A percentile compares a stretch with the other conserved stretches of the same genome.
These are phyloP conservation scores for Oryzias sinensis DNA, from an alignment of 2,797 vertebrate genomes.

Conservation along the genomic window DNA sequence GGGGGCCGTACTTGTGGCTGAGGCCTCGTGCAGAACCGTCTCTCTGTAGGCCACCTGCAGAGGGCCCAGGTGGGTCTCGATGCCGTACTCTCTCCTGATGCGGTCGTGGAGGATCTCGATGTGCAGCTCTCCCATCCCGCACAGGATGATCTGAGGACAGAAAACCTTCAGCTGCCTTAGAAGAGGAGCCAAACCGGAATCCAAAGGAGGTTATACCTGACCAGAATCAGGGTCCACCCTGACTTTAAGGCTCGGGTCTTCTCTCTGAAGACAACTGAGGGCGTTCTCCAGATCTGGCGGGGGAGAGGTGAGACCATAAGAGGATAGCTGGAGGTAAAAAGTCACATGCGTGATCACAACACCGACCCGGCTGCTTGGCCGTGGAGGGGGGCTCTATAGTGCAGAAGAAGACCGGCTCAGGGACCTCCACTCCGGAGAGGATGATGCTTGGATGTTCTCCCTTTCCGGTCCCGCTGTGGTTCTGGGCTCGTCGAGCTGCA, in stretches of 20 bases:
- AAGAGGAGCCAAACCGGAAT: neutral
- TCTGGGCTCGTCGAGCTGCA: conserved; percentile 77
- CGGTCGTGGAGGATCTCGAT: conserved; percentile 96
- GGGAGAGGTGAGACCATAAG: no score
- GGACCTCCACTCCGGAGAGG: conserved; percentile 91
- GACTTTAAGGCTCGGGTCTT: conserved; percentile 98
- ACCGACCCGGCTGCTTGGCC: conserved; percentile 87
- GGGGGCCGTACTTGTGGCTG: conserved; percentile 74
- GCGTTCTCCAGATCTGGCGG: conserved; percentile 89
- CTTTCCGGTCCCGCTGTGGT: conserved; percentile 31
- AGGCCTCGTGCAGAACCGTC: conserved; percentile 81
- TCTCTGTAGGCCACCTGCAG: conserved; percentile 96
- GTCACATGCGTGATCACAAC: neutral
- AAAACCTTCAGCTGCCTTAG: neutral
- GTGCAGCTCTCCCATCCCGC: conserved; percentile 98
- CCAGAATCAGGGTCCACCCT: conserved; percentile 90
- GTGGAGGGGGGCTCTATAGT: conserved; percentile 92
- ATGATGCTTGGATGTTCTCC: conserved; percentile 61
- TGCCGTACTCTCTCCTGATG: conserved; percentile 90
- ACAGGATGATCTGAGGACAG: conserved; percentile 84
- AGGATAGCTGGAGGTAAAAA: no score
- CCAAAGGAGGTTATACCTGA: conserved; percentile 78
- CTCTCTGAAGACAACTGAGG: conserved; percentile 89
- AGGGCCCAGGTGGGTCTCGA: conserved; percentile 91
- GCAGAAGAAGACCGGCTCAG: conserved; percentile 97